Evolutionary conservation across 2,888 invertebrate genomes (phyloP).

Genomic region (Phymatocera aterrima): DNA sequence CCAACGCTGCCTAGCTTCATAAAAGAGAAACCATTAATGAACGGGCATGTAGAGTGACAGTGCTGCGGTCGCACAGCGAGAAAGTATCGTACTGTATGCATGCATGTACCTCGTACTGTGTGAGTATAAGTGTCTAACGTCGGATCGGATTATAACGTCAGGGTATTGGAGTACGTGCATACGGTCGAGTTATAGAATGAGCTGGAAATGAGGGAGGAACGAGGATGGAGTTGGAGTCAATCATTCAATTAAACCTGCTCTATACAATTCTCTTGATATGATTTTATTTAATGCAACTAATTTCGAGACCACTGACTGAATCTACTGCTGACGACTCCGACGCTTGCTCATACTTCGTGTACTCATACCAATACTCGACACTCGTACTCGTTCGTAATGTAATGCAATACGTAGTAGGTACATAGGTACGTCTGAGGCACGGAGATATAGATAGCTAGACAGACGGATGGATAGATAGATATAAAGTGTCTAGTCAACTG

Average conservation of each 20-base stretch:
- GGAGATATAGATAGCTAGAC: background rate
- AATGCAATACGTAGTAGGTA: background rate
- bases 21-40: too few species aligned
- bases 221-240: slow-evolving; percentile 50
- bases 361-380: too few species aligned
- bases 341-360: too few species aligned
- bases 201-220: background rate
- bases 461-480: background rate
- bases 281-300: slow-evolving; percentile 69
- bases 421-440: background rate
- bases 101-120: too few species aligned
- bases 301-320: background rate
- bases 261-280: slow-evolving; percentile 67
- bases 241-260: slow-evolving; percentile 70
- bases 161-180: too few species aligned
- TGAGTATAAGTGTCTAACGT: background rate
- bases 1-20: too few species aligned
- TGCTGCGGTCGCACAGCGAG: too few species aligned
- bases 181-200: too few species aligned
- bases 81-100: too few species aligned
- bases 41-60: too few species aligned
- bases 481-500: too few species aligned
- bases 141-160: background rate
- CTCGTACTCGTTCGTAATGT: background rate
- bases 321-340: background rate